phyloP scores from a whole-genome alignment of 2,113 vertebrate species.

The Tragelaphus imberbis region DNA sequence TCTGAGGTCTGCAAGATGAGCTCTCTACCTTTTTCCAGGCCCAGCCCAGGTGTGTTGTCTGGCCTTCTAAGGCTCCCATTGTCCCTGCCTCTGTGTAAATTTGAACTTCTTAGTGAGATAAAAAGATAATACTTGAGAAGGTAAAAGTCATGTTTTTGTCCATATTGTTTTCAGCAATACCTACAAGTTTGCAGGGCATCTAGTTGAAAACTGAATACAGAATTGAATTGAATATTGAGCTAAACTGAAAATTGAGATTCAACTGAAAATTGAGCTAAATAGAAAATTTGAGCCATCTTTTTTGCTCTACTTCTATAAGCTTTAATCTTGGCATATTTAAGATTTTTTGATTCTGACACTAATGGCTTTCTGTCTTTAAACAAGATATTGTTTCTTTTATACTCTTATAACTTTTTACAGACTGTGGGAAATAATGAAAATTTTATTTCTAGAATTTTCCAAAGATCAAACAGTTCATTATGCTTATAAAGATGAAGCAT shows the following conservation, averaged over 20 bases:
- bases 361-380: not conserved
- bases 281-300: not conserved
- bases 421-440: not conserved
- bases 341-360: not conserved
- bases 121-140: not conserved
- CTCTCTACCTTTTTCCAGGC: not conserved
- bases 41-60: no score
- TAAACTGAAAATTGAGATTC: not conserved
- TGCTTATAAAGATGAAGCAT: not conserved
- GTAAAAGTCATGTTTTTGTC: not conserved
- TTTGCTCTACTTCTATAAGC: not conserved
- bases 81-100: not conserved
- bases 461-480: not conserved
- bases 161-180: not conserved
- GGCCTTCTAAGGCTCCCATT: not conserved
- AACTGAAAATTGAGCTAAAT: not conserved
- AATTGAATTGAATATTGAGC: not conserved
- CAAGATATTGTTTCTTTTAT: not conserved
- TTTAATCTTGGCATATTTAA: not conserved
- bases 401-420: not conserved
- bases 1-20: not conserved
- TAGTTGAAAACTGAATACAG: not conserved
- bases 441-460: not conserved
- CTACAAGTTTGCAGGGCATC: not conserved
- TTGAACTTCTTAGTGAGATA: not conserved